phyloP scores from a whole-genome alignment of 2,113 vertebrate species.

The Fulmarus glacialis region DNA sequence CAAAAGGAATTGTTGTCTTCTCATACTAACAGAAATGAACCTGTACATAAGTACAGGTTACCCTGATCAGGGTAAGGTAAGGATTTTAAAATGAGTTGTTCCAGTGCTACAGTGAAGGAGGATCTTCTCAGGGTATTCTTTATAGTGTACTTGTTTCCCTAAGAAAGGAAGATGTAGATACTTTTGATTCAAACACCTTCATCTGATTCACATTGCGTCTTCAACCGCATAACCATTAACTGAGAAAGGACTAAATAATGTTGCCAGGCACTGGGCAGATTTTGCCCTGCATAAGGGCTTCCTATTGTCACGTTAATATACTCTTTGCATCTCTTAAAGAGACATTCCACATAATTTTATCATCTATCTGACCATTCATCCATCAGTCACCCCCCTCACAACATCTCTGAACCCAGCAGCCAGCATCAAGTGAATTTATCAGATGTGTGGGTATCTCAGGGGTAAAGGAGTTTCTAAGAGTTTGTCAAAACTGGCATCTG shows the following conservation, averaged over 20 bases:
- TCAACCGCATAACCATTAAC: background rate
- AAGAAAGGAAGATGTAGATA: background rate
- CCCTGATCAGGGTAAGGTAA: background rate
- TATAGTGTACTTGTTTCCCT: background rate
- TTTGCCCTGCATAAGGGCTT: background rate
- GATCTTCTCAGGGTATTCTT: background rate
- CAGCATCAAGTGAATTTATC: background rate
- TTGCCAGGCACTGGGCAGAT: background rate
- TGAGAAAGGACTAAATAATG: background rate
- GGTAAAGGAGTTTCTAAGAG: background rate
- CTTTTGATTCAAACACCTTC: background rate
- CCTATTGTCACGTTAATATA: background rate
- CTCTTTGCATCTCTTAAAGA: background rate
- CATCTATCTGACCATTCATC: background rate
- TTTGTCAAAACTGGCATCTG: background rate
- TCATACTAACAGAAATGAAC: background rate
- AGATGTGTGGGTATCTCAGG: background rate
- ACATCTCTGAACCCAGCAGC: background rate
- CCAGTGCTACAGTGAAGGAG: background rate
- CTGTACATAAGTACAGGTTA: accelerated
- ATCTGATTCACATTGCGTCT: background rate
- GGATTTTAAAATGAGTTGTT: background rate
- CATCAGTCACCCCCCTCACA: background rate
- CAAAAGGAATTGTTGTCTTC: background rate
- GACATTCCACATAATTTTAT: background rate